Evolutionary conservation across 2,888 invertebrate species (phyloP), one percentile per base, ranked within the genome.

Genomic region (Eilema depressum): DNA sequence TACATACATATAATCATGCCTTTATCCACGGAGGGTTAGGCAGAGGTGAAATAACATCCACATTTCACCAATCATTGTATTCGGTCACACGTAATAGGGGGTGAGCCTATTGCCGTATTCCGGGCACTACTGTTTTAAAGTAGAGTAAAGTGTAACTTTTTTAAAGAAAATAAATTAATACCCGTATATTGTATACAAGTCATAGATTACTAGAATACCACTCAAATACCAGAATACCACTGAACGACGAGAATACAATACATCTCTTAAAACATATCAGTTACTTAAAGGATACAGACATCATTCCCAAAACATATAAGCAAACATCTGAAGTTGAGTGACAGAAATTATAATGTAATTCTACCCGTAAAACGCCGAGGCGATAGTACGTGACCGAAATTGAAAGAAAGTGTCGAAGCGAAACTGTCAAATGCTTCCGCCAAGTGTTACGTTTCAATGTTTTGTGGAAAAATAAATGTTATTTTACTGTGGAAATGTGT

Each of bases 351-450:
- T 20, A 47, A 64, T 64, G 23, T 60, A 53, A 53, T 61, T 53
- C 47, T 59, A 64, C 41, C 63, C 77, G 70, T 68, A 72, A 74
- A 72, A 64, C 61, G 69, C 66, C 60, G 61, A 68, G 65, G 64
- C 69, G 37, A 53, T 33, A 63, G 63, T 37, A 63, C 63, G 37
- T 70, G 67, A 60, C 53, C 76, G 79, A 83, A 81, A 83, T 81
- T 63, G 67, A 79, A 68, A 62, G 5, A 53, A 59, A 64, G 66
- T 71, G n/a, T 67, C 66, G 59, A 37, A 64, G 7, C 73, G 77
- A 68, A 68, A 83, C 70, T 61, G 72, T 75, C 74, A 77, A 80
- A 78, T 53, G 75, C 75, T 82, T 76, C 73, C 71, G 75, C 73
- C 67, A 73, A 57, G 59, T 66, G 63, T 23, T 53, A 20, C n/a